Base-by-base conservation (phyloP, 2,888 invertebrate species). In the Oligia fasciuncula region DNA sequence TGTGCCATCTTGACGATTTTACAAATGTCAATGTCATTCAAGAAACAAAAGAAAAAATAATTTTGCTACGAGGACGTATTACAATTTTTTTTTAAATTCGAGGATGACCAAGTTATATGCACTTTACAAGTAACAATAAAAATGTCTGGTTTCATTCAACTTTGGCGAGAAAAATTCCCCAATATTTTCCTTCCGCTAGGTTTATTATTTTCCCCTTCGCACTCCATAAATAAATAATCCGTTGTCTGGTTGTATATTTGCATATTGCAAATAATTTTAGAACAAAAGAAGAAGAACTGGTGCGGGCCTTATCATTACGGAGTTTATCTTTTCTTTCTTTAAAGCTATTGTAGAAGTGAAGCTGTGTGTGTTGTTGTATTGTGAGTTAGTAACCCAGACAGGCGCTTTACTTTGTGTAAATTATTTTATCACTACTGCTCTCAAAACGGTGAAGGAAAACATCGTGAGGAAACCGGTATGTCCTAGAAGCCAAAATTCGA, bases 141-240 rank as follows among this genome's bases (percentile, higher is more conserved):
- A 51, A 51, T 2, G 35, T 35, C 35, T 35, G 23, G 35, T 9
- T 35, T 23, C 70, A 1, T 70, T 70, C 23, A 35, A 70, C 23
- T 35, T 54, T 23, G 70, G 51, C 35, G 51, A 23, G 23, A 35
- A 35, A 69, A 51, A 54, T 9, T 13, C 51, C 14, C 14, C 23
- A 35, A 35, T 54, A 14, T 49, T 54, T 70, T 35, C 14, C 70
- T 35, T 35, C 51, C 23, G 14, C 14, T 9, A 14, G 9, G 70
- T 54, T 70, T 54, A 70, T 70, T 70, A 70, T 70, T 54, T 51
- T 29, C 35, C 51, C 14, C 23, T 70, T 54, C 51, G 54, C 23
- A 23, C 35, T 70, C 51, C 51, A 70, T 70, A 70, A 54, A 70
- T 70, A 70, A 70, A n/a, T n/a, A n/a, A n/a, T n/a, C n/a, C 17